Base-by-base conservation (phyloP, 2,888 invertebrate species). In the Apodemia duryi region DNA sequence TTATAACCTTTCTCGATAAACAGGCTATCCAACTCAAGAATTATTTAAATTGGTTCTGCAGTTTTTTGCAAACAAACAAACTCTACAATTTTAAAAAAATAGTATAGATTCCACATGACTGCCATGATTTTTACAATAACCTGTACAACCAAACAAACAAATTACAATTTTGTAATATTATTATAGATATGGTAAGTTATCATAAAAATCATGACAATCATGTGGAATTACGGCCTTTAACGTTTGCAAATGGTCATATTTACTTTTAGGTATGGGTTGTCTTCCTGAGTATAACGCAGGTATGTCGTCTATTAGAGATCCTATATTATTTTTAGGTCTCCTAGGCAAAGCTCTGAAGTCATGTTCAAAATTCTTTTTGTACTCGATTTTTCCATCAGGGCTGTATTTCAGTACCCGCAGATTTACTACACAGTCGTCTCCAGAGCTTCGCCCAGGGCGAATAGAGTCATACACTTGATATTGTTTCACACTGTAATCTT, bases 381-480 rank as follows among this genome's bases (percentile, higher is more conserved):
- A 64, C 35, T 64, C 66, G 35, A 67, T 65, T 41, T 61, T 68
- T 29, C 65, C 65, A 65, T 65, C 65, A 61, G 68, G 63, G 65
- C 66, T 66, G 61, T 66, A 67, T 21, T 60, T 68, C 43, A 64
- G 61, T 10, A 63, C 64, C 32, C 65, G 38, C 38, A 67, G 29
- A 54, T 65, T 65, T 29, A 64, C 65, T 64, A 35, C 35, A 35
- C 35, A 35, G 43, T 65, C 46, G 63, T 61, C 65, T n/a, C 65
- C 54, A 63, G 62, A 21, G 41, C 28, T 28, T 61, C 67, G 64
- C 43, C 65, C 67, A 63, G 66, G 61, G 6, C 68, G 52, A 43
- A 68, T 68, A 13, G 66, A 66, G 29, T 68, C 64, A 61, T 68
- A 66, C 61, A 68, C 60, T 61, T 65, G 66, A 61, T 68, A 68